Percentiles rank a stretch among this genome's conserved stretches.
Conservation (phyloP, 2,797 vertebrate genomes). For the Peromyscus eremicus region DNA sequence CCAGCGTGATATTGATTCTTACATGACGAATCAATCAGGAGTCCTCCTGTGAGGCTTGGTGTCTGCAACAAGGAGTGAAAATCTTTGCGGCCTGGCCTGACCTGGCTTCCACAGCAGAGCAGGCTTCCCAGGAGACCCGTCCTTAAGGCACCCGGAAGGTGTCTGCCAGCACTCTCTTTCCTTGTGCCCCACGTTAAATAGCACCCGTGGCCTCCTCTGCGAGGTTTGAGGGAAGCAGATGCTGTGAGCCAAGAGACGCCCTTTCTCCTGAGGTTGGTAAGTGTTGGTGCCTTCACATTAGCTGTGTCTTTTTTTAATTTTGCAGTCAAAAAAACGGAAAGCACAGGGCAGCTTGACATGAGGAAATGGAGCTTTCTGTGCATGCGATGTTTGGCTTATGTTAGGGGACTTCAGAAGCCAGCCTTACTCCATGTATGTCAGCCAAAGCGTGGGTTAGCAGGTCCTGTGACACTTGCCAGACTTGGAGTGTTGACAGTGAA, state of each 20-base stretch:
- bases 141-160: slow-evolving; percentile 4
- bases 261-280: not conserved
- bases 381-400: not conserved
- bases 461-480: not conserved
- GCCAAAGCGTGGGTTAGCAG: not conserved
- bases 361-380: not conserved
- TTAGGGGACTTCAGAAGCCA: not conserved
- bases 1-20: not conserved
- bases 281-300: not conserved
- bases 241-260: not conserved
- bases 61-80: slow-evolving; percentile 39
- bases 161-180: slow-evolving; percentile 68
- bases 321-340: not conserved
- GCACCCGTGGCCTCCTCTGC: not conserved
- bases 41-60: slow-evolving; percentile 22
- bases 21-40: not conserved
- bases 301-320: not conserved
- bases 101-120: slow-evolving; percentile 30
- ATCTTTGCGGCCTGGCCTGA: not conserved
- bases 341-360: not conserved
- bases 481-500: not conserved
- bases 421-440: not conserved
- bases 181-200: slow-evolving; percentile 61
- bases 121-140: not conserved
- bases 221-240: not conserved